A percentile compares a stretch with the other conserved stretches of the same genome.
Conservation (phyloP, 2,888 invertebrate genomes). For the Lathronympha strigana region DNA sequence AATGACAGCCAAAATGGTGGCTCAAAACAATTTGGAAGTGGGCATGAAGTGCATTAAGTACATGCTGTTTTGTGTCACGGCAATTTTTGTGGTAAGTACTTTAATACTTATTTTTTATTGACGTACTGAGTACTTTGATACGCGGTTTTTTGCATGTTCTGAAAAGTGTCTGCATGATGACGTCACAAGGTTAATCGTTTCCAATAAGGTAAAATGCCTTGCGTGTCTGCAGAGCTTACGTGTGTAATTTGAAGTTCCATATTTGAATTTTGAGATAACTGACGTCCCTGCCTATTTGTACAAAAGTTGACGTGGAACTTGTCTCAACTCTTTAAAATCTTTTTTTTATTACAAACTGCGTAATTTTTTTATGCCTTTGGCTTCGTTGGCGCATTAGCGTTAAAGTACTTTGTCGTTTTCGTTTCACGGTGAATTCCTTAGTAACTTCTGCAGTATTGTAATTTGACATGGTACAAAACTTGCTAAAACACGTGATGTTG, state of each 20-base stretch:
- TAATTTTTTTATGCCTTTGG: not conserved
- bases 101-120: not conserved
- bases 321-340: too few relatives aligned
- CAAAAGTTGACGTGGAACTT: not conserved
- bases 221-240: not conserved
- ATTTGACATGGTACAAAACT: slow-evolving; percentile 17
- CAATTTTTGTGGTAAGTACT: slow-evolving; percentile 90
- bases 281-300: too few relatives aligned
- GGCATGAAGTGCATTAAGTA: slow-evolving; percentile 91
- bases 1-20: slow-evolving; percentile 60
- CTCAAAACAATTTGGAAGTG: slow-evolving; percentile 76
- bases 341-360: too few relatives aligned
- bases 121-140: not conserved
- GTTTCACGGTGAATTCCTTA: slow-evolving; percentile 19
- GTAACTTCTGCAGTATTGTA: slow-evolving; percentile 19
- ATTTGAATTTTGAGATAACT: not conserved
- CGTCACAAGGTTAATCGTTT: slow-evolving; percentile 14
- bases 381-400: not conserved
- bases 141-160: not conserved
- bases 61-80: slow-evolving; percentile 89
- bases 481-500: slow-evolving; percentile 13
- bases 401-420: slow-evolving; percentile 5
- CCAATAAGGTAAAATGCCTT: not conserved
- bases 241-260: not conserved
- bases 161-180: slow-evolving; percentile 9